These are phyloP conservation scores for Margaritifera margaritifera DNA, from an alignment of 2,888 invertebrate species.

Conservation along the genomic window DNA sequence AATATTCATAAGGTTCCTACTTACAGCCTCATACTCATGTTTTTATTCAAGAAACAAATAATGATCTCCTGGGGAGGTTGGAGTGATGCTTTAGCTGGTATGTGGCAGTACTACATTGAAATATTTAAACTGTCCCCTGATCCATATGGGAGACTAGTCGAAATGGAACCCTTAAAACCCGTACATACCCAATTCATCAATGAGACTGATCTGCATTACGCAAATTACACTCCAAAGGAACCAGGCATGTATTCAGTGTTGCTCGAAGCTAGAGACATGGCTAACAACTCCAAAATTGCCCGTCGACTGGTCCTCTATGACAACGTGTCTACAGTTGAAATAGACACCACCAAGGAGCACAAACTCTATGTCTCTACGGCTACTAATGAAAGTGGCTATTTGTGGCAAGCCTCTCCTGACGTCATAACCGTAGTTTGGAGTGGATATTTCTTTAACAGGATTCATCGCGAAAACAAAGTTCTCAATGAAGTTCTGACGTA, in stretches of 20 bases:
- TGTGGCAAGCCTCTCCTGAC: constrained; percentile 36
- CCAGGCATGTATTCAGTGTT: too few relatives aligned
- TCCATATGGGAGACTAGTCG: constrained; percentile 23
- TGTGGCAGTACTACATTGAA: constrained; percentile 34
- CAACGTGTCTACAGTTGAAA: constrained; percentile 23
- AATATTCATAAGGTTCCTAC: too few relatives aligned
- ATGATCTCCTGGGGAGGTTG: constrained; percentile 35
- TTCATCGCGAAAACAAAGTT: constrained; percentile 31
- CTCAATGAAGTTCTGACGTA: constrained; percentile 30
- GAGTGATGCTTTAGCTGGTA: constrained; percentile 31
- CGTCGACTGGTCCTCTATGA: constrained; percentile 45
- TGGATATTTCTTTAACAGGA: constrained; percentile 33
- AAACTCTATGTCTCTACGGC: constrained; percentile 33
- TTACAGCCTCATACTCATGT: too few relatives aligned
- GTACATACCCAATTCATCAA: constrained; percentile 9
- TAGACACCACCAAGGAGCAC: too few relatives aligned
- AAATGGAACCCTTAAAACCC: constrained; percentile 16
- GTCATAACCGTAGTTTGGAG: constrained; percentile 37
- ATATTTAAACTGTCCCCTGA: too few relatives aligned
- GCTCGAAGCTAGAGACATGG: too few relatives aligned
- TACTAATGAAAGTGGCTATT: constrained; percentile 26
- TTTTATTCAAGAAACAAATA: constrained; percentile 24
- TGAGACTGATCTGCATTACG: constrained; percentile 7
- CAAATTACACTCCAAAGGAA: too few relatives aligned
- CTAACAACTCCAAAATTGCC: constrained; percentile 48